Evolutionary conservation across 2,113 vertebrate genomes (phyloP), one percentile per base, ranked within the genome.

Genomic region (Pholis gunnellus): DNA sequence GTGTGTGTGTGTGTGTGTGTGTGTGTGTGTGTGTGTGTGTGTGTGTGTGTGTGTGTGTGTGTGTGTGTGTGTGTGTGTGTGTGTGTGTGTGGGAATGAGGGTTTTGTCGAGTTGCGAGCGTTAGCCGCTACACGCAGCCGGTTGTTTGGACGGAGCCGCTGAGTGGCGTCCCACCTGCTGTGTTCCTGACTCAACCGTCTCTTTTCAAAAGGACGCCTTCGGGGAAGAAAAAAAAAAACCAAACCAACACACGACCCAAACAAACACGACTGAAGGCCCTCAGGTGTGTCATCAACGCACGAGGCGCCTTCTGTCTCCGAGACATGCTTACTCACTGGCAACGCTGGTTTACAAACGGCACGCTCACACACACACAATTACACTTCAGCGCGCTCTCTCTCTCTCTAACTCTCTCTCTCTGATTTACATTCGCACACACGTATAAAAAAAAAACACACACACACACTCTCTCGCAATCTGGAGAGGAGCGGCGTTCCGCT

Each of bases 401-500:
- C 20, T 22, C 48, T 50, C 46, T 48, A 3, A 10, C 77, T 78
- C 81, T 48, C 85, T 81, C 81, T 79, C 78, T 76, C 90, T 90
- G 82, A 92, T 92, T 89, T 90, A 76, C 89, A 90, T 88, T 79
- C 84, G 84, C 85, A 85, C 91, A 85, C 75, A 80, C 60, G 75
- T 42, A 31, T 31, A 31, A 31, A 31, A 31, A 31, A 31, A 31
- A 31, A 54, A 65, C 15, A 20, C 6, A 4, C 36, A 48, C 15
- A 87, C 82, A 81, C 81, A 69, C 84, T 71, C 80, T 73, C 76
- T 79, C 29, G 86, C 90, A 89, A 91, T 94, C 94, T 95, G 93
- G 93, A 94, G 91, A 90, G 90, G 90, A 94, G 90, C 90, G 68
- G 88, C 87, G 91, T 93, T 95, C 90, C 87, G 84, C 89, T 95